Base-by-base conservation (phyloP, 1,140 invertebrate species). In the Pogonus chalceus region DNA sequence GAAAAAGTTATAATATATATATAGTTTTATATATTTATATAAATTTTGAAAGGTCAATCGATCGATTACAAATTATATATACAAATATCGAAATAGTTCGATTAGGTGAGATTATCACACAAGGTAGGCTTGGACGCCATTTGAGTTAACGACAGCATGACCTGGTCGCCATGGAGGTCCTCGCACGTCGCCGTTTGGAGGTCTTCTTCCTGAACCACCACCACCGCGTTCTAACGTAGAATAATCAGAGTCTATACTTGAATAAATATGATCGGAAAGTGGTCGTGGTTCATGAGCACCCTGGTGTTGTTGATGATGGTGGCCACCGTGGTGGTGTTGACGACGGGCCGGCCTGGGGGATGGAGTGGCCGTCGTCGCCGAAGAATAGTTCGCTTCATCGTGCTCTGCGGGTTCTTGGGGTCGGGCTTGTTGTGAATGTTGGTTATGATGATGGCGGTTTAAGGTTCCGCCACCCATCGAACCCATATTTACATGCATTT, bases 221-320 rank as follows among this genome's bases (percentile, higher is more conserved):
- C 73, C 74, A 51, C 70, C 75, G 58, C 73, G 69, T 64, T 79
- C 75, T 14, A 79, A 62, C 22, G 78, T 79, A 55, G 79, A 80
- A 62, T 90, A 89, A 67, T 90, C 87, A 53, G 87, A 88, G 69
- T 90, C 88, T 69, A 90, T 90, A 61, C 85, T 88, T 23, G 87
- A 89, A 66, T 90, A 90, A 62, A 90, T 90, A 70, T 90, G 88
- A 72, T 90, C 88, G 53, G 86, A 88, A 31, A 86, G 79, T 20
- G 87, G 87, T 58, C 85, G 76, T 52, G 82, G 77, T 59, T 77
- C 79, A 53, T 72, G 78, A 62, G 69, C 73, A 54, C 59, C 71
- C 61, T 64, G 72, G 66, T 68, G 72, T 16, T 47, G 55, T 43
- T 20, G n/a, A 43, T 56, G 3, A 56, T 54, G 14, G 43, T 47